Base-by-base conservation (phyloP, 2,797 vertebrate species). In the Aeoliscus strigatus region DNA sequence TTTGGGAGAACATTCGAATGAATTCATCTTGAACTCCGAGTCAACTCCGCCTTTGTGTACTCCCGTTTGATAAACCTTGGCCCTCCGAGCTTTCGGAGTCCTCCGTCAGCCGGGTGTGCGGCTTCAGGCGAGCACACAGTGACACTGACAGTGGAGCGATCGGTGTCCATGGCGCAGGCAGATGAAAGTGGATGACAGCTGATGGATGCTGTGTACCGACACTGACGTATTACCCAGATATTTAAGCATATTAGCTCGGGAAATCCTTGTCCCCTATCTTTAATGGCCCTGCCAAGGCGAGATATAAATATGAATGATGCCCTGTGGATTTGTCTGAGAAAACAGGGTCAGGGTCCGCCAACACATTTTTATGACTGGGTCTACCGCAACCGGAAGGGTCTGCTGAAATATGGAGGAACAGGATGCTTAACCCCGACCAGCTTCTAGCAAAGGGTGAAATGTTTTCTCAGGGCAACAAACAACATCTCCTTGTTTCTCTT, bases 51-150 rank as follows among this genome's bases (percentile, higher is more conserved):
- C 61, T 43, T 35, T 13, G 11, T 13, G 18, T 17, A 3, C 23
- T 44, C 37, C 46, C 0, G 2, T 57, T 41, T 72, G 53, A 74
- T 57, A 54, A 79, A 75, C 75, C 70, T 74, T 70, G 69, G 43
- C 66, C 67, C 58, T 21, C 51, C 8, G 38, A 25, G 40, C 38
- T 27, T 30, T 43, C 1, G 15, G 28, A 48, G 34, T 56, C 58
- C 34, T 51, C 47, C 4, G 27, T 50, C 46, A n/a, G 55, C 37
- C 39, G 27, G 27, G 27, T 51, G 12, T 8, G 37, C 37, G 43
- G 46, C 64, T 72, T 28, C 14, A 44, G 55, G 42, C 31, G 29
- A 39, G 38, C 9, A 3, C n/a, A n/a, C n/a, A n/a, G n/a, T n/a
- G n/a, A n/a, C n/a, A 40, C 46, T 42, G 53, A 9, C 37, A 35